Percentiles rank a stretch among this genome's conserved stretches.
These are phyloP conservation scores for Podarcis siculus DNA, from an alignment of 2,797 vertebrate genomes.

Conservation along the genomic window DNA sequence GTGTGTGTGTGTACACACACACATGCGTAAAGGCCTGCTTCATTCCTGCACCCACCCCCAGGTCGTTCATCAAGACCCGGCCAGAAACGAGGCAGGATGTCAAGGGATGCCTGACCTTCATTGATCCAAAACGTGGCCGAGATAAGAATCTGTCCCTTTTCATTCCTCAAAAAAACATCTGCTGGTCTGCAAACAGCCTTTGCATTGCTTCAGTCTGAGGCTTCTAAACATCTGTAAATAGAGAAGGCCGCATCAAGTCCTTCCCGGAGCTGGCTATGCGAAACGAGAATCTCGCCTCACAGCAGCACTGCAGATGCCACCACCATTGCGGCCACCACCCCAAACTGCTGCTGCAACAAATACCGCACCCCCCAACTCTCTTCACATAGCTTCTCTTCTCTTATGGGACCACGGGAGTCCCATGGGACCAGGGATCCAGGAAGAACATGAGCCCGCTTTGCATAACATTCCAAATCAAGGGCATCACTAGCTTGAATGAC, in stretches of 20 bases:
- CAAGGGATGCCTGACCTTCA: not conserved
- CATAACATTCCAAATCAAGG: not conserved
- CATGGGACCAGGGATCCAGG: not conserved
- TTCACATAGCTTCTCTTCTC: not conserved
- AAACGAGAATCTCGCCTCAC: not conserved
- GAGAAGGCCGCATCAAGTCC: slow-evolving; percentile 5
- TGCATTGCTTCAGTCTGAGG: slow-evolving; percentile 1
- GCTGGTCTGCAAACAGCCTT: slow-evolving; percentile 14
- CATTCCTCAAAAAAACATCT: slow-evolving; percentile 11
- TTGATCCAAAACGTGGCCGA: not conserved
- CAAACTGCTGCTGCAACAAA: not conserved
- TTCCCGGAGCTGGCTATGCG: not conserved
- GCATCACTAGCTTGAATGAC: not conserved
- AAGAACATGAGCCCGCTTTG: not conserved
- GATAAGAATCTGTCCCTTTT: slow-evolving; percentile 12
- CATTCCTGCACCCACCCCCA: not conserved
- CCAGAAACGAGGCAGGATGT: slow-evolving; percentile 5
- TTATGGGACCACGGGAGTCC: not conserved
- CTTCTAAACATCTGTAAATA: slow-evolving; percentile 21
- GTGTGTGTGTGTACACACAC: not conserved
- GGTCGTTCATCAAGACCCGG: not conserved
- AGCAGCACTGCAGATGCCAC: not conserved
- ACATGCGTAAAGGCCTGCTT: not conserved
- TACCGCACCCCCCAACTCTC: too few species aligned
- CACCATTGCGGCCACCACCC: not conserved